Percentiles rank a stretch among this genome's conserved stretches.
Conservation (phyloP, 2,888 invertebrate species). For the Macaria liturata region DNA sequence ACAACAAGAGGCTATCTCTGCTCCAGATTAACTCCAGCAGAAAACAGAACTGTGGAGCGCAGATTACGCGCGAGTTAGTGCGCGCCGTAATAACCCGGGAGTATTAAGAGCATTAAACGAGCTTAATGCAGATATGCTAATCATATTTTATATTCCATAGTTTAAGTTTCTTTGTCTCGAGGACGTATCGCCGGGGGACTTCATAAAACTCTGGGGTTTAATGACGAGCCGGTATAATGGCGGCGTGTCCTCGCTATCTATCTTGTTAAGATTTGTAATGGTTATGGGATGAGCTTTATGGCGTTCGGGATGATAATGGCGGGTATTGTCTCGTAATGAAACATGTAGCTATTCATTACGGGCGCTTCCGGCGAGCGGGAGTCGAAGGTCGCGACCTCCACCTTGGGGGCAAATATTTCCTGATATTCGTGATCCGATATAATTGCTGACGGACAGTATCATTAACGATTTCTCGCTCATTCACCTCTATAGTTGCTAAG, state of each 20-base stretch:
- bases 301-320: constrained; percentile 1
- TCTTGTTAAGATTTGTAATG: constrained; percentile 22
- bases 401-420: too few relatives aligned
- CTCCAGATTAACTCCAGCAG: constrained; percentile 9
- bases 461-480: too few relatives aligned
- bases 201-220: constrained; percentile 18
- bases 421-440: too few relatives aligned
- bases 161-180: constrained; percentile 28
- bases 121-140: constrained; percentile 30
- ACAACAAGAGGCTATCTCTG: constrained; percentile 2
- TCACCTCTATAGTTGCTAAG: too few relatives aligned
- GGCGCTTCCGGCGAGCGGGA: too few relatives aligned
- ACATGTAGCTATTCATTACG: too few relatives aligned
- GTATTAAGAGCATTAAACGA: constrained; percentile 32
- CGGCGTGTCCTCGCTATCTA: constrained; percentile 15
- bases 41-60: constrained; percentile 1
- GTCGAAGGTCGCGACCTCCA: too few relatives aligned
- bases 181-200: constrained; percentile 8
- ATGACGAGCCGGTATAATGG: constrained; percentile 20
- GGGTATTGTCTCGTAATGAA: constrained; percentile 4
- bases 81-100: constrained; percentile 2
- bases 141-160: constrained; percentile 30
- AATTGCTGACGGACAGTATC: too few relatives aligned
- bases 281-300: constrained; percentile 14
- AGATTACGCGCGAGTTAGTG: not conserved